A percentile compares a stretch with the other conserved stretches of the same genome.
These are phyloP conservation scores for Perithous albicinctus DNA, from an alignment of 2,888 invertebrate genomes.

Conservation along the genomic window DNA sequence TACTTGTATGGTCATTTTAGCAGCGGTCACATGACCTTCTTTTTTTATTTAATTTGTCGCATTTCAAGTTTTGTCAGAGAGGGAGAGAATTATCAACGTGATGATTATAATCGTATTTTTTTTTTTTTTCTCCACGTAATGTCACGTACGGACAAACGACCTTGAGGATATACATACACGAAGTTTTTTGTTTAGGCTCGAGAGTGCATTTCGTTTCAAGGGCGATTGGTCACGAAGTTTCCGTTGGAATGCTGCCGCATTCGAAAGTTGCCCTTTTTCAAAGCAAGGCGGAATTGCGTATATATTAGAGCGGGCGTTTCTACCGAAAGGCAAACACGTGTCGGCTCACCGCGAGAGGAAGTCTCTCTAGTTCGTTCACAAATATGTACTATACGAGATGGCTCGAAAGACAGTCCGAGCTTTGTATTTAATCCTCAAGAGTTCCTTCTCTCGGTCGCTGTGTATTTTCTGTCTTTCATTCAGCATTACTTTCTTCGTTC, in stretches of 20 bases:
- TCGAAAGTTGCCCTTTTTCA: constrained; percentile 7
- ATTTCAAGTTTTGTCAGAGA: background rate
- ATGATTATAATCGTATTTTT: background rate
- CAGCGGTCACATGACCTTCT: too few relatives aligned
- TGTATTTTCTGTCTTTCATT: background rate
- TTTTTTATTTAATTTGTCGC: too few relatives aligned
- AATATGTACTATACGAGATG: constrained; percentile 21
- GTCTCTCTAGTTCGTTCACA: constrained; percentile 33
- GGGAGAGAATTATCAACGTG: background rate
- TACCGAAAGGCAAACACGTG: constrained; percentile 64
- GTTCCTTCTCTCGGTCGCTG: constrained; percentile 12
- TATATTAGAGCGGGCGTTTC: constrained; percentile 20
- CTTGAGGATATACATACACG: constrained; percentile 10
- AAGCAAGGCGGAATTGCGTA: background rate
- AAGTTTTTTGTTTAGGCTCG: constrained; percentile 10
- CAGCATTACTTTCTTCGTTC: background rate
- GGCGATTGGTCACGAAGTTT: background rate
- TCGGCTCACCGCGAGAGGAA: constrained; percentile 41
- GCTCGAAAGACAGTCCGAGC: constrained; percentile 50
- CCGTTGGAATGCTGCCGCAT: constrained; percentile 10
- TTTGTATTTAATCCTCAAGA: constrained; percentile 48
- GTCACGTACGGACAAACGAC: constrained; percentile 8
- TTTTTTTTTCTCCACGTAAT: background rate
- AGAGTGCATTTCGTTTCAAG: constrained; percentile 5
- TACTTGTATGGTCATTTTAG: too few relatives aligned